These are phyloP conservation scores for Bagarius yarrelli DNA, from an alignment of 2,113 vertebrate species.

Conservation along the genomic window DNA sequence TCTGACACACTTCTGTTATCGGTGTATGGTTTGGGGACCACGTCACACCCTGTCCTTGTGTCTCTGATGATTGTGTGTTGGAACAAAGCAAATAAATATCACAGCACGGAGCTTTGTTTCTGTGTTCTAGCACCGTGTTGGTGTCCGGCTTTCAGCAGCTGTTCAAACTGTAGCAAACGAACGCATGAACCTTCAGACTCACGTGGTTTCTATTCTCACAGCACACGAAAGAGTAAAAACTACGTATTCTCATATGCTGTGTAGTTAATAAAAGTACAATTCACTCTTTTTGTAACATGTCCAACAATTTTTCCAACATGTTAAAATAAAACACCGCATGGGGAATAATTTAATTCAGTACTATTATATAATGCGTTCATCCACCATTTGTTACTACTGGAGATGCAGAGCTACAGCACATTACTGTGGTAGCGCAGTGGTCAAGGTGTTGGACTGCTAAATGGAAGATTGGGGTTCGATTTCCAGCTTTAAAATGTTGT, in stretches of 20 bases:
- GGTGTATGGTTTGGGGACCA: background rate
- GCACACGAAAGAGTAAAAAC: background rate
- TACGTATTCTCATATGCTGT: background rate
- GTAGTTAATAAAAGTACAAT: background rate
- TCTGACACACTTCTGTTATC: constrained; percentile 27
- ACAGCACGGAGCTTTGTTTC: background rate
- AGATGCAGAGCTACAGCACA: background rate
- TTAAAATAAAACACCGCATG: background rate
- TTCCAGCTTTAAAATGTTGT: no score
- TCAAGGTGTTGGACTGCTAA: no score
- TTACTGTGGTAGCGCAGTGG: background rate
- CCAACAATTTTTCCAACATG: background rate
- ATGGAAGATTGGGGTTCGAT: no score
- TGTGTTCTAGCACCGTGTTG: background rate
- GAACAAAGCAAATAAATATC: background rate
- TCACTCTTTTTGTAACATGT: no score
- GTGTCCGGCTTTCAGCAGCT: background rate
- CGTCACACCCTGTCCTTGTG: constrained; percentile 38
- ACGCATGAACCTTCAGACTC: background rate
- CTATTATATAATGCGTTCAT: background rate
- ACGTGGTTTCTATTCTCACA: background rate
- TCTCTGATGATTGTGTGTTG: background rate
- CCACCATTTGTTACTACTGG: background rate
- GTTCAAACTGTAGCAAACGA: background rate
- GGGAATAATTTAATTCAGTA: no score